phyloP scores from a whole-genome alignment of 1,140 invertebrate species.

The Drosophila pseudoananassae region DNA sequence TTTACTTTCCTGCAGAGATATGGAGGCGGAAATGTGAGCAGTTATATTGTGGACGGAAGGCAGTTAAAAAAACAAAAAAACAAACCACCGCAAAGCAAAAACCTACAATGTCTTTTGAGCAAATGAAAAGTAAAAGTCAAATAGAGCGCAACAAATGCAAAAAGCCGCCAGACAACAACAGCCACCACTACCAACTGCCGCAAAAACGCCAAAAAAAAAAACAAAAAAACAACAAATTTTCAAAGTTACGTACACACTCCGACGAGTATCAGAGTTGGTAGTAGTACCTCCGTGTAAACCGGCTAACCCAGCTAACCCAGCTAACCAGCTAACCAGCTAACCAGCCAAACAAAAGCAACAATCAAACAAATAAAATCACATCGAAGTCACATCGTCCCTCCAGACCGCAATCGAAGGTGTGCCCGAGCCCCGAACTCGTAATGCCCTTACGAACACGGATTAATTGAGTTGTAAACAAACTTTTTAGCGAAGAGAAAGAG shows the following conservation, averaged over 20 bases:
- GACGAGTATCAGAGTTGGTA: background rate
- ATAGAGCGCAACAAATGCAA: slow-evolving; percentile 72
- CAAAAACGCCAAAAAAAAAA: slow-evolving; percentile 28
- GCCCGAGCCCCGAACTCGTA: slow-evolving; percentile 3
- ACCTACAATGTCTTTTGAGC: slow-evolving; percentile 10
- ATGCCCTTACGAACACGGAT: slow-evolving; percentile 27
- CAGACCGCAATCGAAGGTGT: slow-evolving; percentile 17
- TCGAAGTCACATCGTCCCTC: slow-evolving; percentile 1
- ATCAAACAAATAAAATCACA: slow-evolving; percentile 4
- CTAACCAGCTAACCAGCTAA: slow-evolving; percentile 1
- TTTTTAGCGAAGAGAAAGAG: background rate
- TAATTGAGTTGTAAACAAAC: slow-evolving; percentile 37
- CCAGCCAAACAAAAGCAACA: slow-evolving; percentile 10
- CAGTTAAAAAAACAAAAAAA: background rate
- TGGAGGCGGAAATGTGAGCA: slow-evolving; percentile 59
- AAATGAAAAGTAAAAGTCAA: slow-evolving; percentile 82
- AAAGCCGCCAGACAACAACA: slow-evolving; percentile 63
- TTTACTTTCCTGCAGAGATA: slow-evolving; percentile 36
- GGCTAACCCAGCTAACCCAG: slow-evolving; percentile 50
- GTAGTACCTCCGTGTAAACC: slow-evolving; percentile 43
- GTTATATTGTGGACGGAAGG: slow-evolving; percentile 39
- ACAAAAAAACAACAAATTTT: slow-evolving; percentile 42
- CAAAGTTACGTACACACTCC: slow-evolving; percentile 61
- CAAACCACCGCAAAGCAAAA: background rate
- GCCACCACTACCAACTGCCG: slow-evolving; percentile 21